phyloP scores from a whole-genome alignment of 2,888 invertebrate species.

The Yponomeuta evonymella region DNA sequence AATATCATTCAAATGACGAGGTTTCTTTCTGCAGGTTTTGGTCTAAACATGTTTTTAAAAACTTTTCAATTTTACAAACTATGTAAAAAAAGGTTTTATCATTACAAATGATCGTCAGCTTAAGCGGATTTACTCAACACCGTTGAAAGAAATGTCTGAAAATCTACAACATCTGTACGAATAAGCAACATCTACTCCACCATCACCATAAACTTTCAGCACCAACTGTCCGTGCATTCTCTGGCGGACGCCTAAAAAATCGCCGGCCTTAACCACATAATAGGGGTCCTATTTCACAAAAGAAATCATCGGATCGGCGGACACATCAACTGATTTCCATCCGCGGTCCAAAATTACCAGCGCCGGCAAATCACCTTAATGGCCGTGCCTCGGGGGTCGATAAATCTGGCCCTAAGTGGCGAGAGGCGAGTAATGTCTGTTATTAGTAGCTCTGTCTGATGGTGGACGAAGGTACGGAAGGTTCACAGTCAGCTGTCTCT shows the following conservation, averaged over 20 bases:
- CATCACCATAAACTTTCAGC: neutral
- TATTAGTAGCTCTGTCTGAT: conserved; percentile 30
- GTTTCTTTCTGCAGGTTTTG: too few species aligned
- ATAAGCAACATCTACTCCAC: too few species aligned
- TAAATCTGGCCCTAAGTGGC: conserved; percentile 38
- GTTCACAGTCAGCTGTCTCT: neutral
- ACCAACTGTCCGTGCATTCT: neutral
- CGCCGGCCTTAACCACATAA: neutral
- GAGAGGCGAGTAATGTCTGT: conserved; percentile 30
- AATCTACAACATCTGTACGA: too few species aligned
- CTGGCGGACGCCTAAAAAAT: neutral
- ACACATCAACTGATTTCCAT: conserved; percentile 19
- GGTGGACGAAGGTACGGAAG: neutral
- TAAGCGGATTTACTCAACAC: too few species aligned
- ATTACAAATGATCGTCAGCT: too few species aligned
- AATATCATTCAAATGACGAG: too few species aligned
- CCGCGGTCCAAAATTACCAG: conserved; percentile 35
- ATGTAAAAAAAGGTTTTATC: too few species aligned
- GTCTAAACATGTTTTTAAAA: too few species aligned
- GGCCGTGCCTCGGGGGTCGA: conserved; percentile 31
- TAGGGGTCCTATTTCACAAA: conserved; percentile 20
- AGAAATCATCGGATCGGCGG: conserved; percentile 22
- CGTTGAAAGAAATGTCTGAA: too few species aligned
- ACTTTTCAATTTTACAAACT: too few species aligned
- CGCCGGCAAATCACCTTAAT: conserved; percentile 41